These are phyloP conservation scores for Trichopria drosophilae DNA, from an alignment of 2,888 invertebrate species.

Conservation along the genomic window DNA sequence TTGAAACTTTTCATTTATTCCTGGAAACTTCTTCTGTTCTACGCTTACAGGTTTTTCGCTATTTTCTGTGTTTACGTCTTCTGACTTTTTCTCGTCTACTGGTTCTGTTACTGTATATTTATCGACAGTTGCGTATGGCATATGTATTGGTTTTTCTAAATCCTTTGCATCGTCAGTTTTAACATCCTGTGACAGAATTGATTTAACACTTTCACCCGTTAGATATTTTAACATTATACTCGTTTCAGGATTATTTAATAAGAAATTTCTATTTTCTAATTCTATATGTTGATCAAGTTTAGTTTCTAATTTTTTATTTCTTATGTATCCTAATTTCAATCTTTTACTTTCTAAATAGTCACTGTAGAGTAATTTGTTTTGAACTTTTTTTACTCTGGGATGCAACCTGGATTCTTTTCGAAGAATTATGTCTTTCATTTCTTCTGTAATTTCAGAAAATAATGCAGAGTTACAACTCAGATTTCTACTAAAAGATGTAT, in stretches of 20 bases:
- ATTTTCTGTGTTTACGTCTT: neutral
- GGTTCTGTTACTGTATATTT: slow-evolving; percentile 30
- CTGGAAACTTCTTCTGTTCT: neutral
- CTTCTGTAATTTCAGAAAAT: too few relatives aligned
- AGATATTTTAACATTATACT: slow-evolving; percentile 64
- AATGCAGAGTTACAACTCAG: too few relatives aligned
- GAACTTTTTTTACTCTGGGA: slow-evolving; percentile 44
- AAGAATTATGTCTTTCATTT: too few relatives aligned
- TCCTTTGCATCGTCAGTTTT: neutral
- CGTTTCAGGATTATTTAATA: slow-evolving; percentile 60
- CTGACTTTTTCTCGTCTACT: neutral
- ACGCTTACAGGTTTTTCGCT: neutral
- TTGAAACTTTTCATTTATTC: slow-evolving; percentile 39
- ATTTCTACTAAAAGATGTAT: too few relatives aligned
- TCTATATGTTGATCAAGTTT: too few relatives aligned
- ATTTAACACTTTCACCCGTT: slow-evolving; percentile 20
- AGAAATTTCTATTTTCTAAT: too few relatives aligned
- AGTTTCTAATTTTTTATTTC: slow-evolving; percentile 34
- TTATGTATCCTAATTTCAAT: slow-evolving; percentile 40
- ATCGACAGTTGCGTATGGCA: slow-evolving; percentile 48
- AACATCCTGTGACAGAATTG: neutral
- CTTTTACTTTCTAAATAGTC: slow-evolving; percentile 52
- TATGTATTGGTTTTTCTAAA: slow-evolving; percentile 37
- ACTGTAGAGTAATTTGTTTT: slow-evolving; percentile 54
- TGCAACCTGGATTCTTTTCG: too few relatives aligned